These are phyloP conservation scores for Lycophotia porphyrea DNA, from an alignment of 2,888 invertebrate genomes.

Conservation along the genomic window DNA sequence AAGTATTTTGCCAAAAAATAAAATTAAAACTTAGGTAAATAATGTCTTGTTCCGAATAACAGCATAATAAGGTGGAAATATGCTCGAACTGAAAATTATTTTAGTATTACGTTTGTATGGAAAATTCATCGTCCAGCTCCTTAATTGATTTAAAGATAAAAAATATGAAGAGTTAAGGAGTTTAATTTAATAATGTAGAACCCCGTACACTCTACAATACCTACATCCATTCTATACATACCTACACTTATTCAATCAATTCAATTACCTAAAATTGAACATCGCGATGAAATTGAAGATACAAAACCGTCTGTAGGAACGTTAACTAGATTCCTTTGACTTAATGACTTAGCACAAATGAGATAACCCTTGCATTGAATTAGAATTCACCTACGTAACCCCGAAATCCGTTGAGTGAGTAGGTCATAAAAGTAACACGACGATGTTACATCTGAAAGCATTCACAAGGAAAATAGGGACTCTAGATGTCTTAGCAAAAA, in stretches of 20 bases:
- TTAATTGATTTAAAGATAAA: too few species aligned
- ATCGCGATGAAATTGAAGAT: conserved; percentile 4
- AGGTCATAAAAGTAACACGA: conserved; percentile 31
- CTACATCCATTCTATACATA: background rate
- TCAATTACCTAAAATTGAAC: conserved; percentile 23
- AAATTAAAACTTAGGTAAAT: too few species aligned
- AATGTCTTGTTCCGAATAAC: too few species aligned
- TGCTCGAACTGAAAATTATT: too few species aligned
- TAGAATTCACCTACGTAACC: conserved; percentile 27
- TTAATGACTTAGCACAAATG: conserved; percentile 19
- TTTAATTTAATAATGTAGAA: too few species aligned
- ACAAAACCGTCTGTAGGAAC: background rate
- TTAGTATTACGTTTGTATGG: too few species aligned
- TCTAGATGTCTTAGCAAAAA: conserved; percentile 14
- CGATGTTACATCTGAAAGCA: conserved; percentile 15
- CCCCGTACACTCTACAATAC: too few species aligned
- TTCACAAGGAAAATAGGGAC: conserved; percentile 22
- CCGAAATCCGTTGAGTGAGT: conserved; percentile 15
- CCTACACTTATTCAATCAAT: background rate
- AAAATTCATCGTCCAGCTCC: too few species aligned
- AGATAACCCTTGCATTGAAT: conserved; percentile 9
- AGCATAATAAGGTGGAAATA: too few species aligned
- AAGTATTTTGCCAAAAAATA: too few species aligned
- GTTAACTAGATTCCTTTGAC: conserved; percentile 20
- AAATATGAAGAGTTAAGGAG: too few species aligned